These are phyloP conservation scores for Pluvianellus socialis DNA, from an alignment of 2,113 vertebrate species.

Conservation along the genomic window DNA sequence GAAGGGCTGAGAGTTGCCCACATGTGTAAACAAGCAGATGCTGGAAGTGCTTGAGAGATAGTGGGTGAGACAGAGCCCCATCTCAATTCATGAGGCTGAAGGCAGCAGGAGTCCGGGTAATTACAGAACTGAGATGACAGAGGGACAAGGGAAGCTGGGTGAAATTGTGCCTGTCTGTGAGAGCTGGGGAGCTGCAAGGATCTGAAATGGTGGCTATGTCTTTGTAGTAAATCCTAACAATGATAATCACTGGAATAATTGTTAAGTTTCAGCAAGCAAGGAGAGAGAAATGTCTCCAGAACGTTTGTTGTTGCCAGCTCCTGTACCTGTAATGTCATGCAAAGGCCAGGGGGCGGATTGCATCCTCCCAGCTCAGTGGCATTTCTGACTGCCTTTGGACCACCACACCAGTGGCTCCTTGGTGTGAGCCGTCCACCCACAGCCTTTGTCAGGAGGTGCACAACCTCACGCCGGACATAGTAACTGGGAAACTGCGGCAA, in stretches of 20 bases:
- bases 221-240: background rate
- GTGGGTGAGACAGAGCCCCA: background rate
- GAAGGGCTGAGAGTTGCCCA: background rate
- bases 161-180: background rate
- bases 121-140: background rate
- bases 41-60: background rate
- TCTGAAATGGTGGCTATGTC: background rate
- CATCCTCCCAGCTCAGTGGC: background rate
- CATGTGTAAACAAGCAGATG: background rate
- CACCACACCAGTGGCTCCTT: background rate
- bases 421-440: background rate
- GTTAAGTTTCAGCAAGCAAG: background rate
- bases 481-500: background rate
- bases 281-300: slow-evolving; percentile 15
- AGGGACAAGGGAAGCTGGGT: background rate
- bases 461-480: too few species aligned
- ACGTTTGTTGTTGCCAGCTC: background rate
- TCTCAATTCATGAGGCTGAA: background rate
- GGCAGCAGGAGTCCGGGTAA: background rate
- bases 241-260: slow-evolving; percentile 23
- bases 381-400: background rate
- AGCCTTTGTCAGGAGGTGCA: background rate
- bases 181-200: background rate
- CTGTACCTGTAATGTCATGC: background rate
- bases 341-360: background rate